A percentile compares a stretch with the other conserved stretches of the same genome.
phyloP scores from a whole-genome alignment of 2,113 vertebrate species.

The Gasterosteus aculeatus region DNA sequence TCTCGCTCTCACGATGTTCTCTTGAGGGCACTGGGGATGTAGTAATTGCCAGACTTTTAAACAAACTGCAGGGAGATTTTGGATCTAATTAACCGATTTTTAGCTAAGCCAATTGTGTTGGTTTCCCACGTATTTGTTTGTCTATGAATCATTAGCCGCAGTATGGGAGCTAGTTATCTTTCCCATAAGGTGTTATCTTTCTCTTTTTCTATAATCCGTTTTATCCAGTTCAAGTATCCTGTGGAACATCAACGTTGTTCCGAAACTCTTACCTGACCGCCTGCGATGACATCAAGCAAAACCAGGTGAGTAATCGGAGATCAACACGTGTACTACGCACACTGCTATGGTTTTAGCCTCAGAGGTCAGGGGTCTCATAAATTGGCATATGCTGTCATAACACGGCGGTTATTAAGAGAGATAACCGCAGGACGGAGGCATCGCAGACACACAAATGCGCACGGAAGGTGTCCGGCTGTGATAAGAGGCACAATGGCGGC shows the following conservation, averaged over 20 bases:
- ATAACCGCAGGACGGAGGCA: constrained; percentile 33
- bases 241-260: constrained; percentile 95
- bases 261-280: constrained; percentile 95
- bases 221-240: constrained; percentile 87
- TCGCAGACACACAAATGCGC: constrained; percentile 16
- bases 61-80: constrained; percentile 11
- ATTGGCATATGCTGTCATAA: constrained; percentile 44
- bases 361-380: constrained; percentile 8
- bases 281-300: constrained; percentile 95
- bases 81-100: constrained; percentile 23
- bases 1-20: background rate
- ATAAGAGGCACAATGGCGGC: constrained; percentile 45
- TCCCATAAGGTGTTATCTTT: background rate
- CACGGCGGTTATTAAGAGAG: constrained; percentile 29
- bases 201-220: background rate
- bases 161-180: background rate
- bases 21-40: background rate
- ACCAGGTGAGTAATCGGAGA: constrained; percentile 85
- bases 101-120: background rate
- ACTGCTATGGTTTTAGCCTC: background rate
- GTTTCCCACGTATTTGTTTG: constrained; percentile 11
- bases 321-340: background rate
- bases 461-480: constrained; percentile 49
- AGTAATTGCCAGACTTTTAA: constrained; percentile 30
- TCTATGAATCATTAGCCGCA: background rate